Evolutionary conservation across 2,113 vertebrate genomes (phyloP).

Genomic region (Alectura lathami): DNA sequence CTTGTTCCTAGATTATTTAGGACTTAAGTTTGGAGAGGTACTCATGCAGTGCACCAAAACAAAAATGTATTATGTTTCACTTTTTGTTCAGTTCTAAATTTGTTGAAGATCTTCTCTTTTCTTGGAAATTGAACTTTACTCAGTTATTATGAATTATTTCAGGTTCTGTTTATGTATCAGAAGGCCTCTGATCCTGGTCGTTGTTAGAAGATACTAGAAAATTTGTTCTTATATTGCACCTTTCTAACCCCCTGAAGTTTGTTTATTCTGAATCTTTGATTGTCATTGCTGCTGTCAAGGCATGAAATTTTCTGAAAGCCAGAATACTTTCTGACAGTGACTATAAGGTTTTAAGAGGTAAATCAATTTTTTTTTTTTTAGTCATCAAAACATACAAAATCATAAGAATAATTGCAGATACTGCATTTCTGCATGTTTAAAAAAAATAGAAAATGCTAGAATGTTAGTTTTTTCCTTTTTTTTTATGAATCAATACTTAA

Average conservation of each 20-base stretch:
- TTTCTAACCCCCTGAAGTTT: slow-evolving; percentile 16
- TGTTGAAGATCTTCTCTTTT: neutral
- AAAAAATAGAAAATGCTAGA: neutral
- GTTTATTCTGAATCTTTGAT: slow-evolving; percentile 35
- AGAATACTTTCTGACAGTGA: slow-evolving; percentile 79
- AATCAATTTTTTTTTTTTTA: neutral
- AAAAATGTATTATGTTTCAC: neutral
- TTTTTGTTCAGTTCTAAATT: neutral
- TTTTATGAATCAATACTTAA: neutral
- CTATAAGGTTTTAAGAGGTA: slow-evolving; percentile 69
- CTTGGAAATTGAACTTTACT: neutral
- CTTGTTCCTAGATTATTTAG: neutral
- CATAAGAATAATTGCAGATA: neutral
- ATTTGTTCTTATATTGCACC: neutral
- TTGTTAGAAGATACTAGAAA: slow-evolving; percentile 25
- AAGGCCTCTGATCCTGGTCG: neutral
- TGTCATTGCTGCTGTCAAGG: slow-evolving; percentile 71
- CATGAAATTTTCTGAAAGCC: slow-evolving; percentile 81
- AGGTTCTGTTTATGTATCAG: slow-evolving; percentile 29
- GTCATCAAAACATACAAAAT: neutral
- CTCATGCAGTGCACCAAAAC: neutral
- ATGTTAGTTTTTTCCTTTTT: neutral
- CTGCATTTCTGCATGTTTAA: neutral
- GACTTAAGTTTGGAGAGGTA: neutral
- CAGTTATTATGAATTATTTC: slow-evolving; percentile 41